Conservation (phyloP, 2,888 invertebrate genomes). For the Cosmopolites sordidus region DNA sequence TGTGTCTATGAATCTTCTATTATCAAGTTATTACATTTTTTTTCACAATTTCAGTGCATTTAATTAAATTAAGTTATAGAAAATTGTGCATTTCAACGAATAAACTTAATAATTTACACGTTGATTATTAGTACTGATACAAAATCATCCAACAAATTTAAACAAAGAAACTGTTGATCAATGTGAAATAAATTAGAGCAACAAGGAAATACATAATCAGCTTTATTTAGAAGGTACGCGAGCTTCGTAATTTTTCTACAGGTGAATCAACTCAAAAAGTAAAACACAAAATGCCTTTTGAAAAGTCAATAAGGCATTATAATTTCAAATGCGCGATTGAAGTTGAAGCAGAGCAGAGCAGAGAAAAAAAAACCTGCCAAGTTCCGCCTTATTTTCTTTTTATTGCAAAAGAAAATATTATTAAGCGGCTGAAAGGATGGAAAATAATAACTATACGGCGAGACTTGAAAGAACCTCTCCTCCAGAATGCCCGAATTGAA, state of each 20-base stretch:
- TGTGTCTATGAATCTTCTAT: too few relatives aligned
- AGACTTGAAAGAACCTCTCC: slow-evolving; percentile 37
- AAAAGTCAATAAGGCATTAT: slow-evolving; percentile 13
- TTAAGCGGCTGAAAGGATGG: slow-evolving; percentile 39
- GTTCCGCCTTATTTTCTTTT: slow-evolving; percentile 27
- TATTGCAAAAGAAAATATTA: slow-evolving; percentile 36
- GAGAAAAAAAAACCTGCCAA: slow-evolving; percentile 15
- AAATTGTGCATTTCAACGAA: too few relatives aligned
- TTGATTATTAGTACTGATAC: too few relatives aligned
- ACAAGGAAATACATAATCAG: too few relatives aligned
- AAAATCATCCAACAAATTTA: too few relatives aligned
- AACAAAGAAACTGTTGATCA: too few relatives aligned
- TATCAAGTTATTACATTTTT: too few relatives aligned
- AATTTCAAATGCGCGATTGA: slow-evolving; percentile 15
- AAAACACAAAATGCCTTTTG: slow-evolving; percentile 11
- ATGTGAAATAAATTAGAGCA: too few relatives aligned
- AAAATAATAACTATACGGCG: slow-evolving; percentile 41
- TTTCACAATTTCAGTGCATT: too few relatives aligned
- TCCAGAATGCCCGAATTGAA: slow-evolving; percentile 41
- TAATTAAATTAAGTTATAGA: too few relatives aligned
- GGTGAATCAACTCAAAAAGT: background rate
- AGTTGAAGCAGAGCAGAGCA: slow-evolving; percentile 4
- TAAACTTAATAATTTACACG: too few relatives aligned
- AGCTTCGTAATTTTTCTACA: background rate
- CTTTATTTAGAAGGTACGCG: too few relatives aligned